phyloP scores from a whole-genome alignment of 2,888 invertebrate genomes.

The Hirtodrosophila trivittata region DNA sequence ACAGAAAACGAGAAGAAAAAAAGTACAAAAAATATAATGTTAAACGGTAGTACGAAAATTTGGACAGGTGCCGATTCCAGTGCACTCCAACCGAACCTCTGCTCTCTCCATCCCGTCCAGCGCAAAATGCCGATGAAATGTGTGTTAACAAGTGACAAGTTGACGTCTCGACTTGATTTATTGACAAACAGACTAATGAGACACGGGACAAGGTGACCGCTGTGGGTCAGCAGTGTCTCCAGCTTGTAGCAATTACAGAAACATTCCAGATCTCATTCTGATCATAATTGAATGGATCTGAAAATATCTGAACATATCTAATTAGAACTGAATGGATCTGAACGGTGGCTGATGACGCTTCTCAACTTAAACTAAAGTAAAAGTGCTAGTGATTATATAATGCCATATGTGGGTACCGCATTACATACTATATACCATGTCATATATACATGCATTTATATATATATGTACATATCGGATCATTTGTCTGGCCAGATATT shows the following conservation, averaged over 20 bases:
- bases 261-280: background rate
- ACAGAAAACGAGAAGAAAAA: too few relatives aligned
- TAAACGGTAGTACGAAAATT: constrained; percentile 25
- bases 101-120: background rate
- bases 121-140: constrained; percentile 27
- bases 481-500: constrained; percentile 24
- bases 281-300: background rate
- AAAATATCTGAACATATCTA: too few relatives aligned
- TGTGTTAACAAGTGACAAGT: constrained; percentile 65
- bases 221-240: constrained; percentile 21
- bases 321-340: too few relatives aligned
- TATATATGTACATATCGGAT: constrained; percentile 1
- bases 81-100: too few relatives aligned
- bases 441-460: constrained; percentile 2
- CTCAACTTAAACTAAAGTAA: constrained; percentile 22
- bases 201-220: constrained; percentile 58
- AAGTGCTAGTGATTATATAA: constrained; percentile 24
- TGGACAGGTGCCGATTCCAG: constrained; percentile 43
- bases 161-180: constrained; percentile 57
- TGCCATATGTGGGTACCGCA: too few relatives aligned
- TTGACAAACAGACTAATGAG: constrained; percentile 49
- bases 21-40: too few relatives aligned
- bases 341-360: background rate
- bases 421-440: too few relatives aligned
- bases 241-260: too few relatives aligned